Evolutionary conservation across 1,140 invertebrate species (phyloP), one percentile per base, ranked within the genome.

Genomic region (Leptonema lineaticorne): DNA sequence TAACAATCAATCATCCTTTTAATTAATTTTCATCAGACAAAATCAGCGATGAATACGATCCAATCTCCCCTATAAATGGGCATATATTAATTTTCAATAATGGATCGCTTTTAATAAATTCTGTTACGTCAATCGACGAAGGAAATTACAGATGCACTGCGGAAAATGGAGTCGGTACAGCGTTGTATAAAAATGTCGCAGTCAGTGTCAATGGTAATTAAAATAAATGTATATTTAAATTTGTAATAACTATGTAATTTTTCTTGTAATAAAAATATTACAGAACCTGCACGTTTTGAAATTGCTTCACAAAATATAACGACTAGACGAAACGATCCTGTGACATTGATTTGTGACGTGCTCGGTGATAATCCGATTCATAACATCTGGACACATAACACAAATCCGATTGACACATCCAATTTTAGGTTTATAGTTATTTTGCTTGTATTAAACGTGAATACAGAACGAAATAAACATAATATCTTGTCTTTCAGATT

Each of bases 101-200:
- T 78, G 89, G 90, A 24, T 91, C 90, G 11, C 75, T 93, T 33
- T 81, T 89, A 74, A 84, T 92, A 1, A 88, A 89, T 50, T 82
- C 88, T 5, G 90, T 90, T 0, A 85, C 87, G 27, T 86, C 89
- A 18, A 85, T 87, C 76, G 89, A 92, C 76, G 90, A 91, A 74
- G 93, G 93, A 18, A 88, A 89, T 76, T 96, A 95, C 78, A 85
- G 92, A 60, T 96, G 94, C 75, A 87, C 92, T 65, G 91, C 92
- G 0, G 90, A 89, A 69, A 96, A 96, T 76, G 90, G 89, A 14
- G 92, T 96, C 57, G 90, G 93, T 9, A 85, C 88, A 0, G 88
- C 88, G 1, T 76, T 92, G 1, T 87, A 87, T 64, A 93, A 92
- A 84, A 86, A 89, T 29, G 86, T 93, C 64, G 87, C 85, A 69